Base-by-base conservation (phyloP, 2,113 vertebrate species). In the Pachyramphus minor region DNA sequence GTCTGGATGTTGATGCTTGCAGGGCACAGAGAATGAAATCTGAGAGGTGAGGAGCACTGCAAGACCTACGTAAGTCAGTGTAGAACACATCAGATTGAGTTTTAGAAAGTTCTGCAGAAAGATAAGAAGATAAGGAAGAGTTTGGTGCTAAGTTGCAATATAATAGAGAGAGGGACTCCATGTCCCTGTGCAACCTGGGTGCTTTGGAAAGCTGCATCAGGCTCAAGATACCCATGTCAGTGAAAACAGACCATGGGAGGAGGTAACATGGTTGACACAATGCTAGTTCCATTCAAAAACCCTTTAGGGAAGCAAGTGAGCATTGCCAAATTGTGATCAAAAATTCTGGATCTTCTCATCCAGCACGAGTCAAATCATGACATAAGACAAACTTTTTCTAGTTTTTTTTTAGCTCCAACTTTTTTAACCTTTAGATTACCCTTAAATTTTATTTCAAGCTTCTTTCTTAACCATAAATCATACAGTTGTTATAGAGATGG, bases 271-370 rank as follows among this genome's bases (percentile, higher is more conserved):
- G 55, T 77, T 85, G 42, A 55, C 80, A 79, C 22, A 58, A 50
- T 23, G 45, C 37, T 74, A 75, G 78, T 91, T 59, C 84, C 71
- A 45, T 90, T 94, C 49, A 7, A 90, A 93, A 94, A 69, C 59
- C 74, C 84, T 96, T 90, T 87, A 93, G 87, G 94, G 87, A 91
- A 95, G n/a, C 58, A 76, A 93, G 58, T 42, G 83, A 95, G 45
- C 35, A 33, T 42, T 95, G 90, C 85, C 85, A 94, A 90, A 83
- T 42, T n/a, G 42, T 91, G 72, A 90, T 90, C 22, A 94, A 80
- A 95, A 90, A 67, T 81, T 81, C 42, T 87, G 71, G 15, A 88
- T 89, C 68, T 92, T 93, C 93, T 79, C 44, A 84, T 49, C 56
- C 47, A 64, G 6, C 11, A 8, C 0, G 4, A 93, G 91, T 91